phyloP scores from a whole-genome alignment of 2,797 vertebrate species.

The Lagorchestes hirsutus region DNA sequence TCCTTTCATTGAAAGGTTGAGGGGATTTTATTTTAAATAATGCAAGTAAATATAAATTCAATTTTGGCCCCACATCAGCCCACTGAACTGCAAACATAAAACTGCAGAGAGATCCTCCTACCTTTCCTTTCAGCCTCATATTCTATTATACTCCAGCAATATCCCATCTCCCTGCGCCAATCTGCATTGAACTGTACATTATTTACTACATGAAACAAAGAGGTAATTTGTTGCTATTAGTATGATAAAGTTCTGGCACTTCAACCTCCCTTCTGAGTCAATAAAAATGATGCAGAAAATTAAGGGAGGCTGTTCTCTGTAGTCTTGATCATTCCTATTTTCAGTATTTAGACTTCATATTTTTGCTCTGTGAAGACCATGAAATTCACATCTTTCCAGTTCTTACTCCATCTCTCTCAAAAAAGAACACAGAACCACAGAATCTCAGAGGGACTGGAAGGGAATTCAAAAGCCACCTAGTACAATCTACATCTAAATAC shows the following conservation, averaged over 20 bases:
- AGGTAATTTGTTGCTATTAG: slow-evolving; percentile 67
- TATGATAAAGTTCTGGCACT: slow-evolving; percentile 44
- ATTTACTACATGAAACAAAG: slow-evolving; percentile 70
- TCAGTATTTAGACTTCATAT: slow-evolving; percentile 32
- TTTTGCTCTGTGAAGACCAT: background rate
- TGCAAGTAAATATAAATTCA: slow-evolving; percentile 33
- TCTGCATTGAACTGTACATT: slow-evolving; percentile 62
- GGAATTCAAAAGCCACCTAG: background rate
- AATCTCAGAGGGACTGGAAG: background rate
- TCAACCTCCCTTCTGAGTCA: slow-evolving; percentile 66
- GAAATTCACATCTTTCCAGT: background rate
- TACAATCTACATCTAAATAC: background rate
- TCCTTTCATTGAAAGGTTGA: slow-evolving; percentile 50
- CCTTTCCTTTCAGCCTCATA: slow-evolving; percentile 58
- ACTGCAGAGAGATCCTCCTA: slow-evolving; percentile 13
- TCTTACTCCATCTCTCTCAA: background rate
- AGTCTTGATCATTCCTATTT: background rate
- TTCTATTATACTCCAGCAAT: slow-evolving; percentile 37
- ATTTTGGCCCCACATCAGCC: slow-evolving; percentile 43
- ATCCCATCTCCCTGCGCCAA: slow-evolving; percentile 30
- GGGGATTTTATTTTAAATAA: slow-evolving; percentile 59
- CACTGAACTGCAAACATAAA: slow-evolving; percentile 49
- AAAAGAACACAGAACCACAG: background rate
- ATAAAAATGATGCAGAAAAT: slow-evolving; percentile 53
- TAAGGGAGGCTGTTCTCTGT: slow-evolving; percentile 34